Conservation (phyloP, 2,113 vertebrate species). For the Epinephelus lanceolatus region DNA sequence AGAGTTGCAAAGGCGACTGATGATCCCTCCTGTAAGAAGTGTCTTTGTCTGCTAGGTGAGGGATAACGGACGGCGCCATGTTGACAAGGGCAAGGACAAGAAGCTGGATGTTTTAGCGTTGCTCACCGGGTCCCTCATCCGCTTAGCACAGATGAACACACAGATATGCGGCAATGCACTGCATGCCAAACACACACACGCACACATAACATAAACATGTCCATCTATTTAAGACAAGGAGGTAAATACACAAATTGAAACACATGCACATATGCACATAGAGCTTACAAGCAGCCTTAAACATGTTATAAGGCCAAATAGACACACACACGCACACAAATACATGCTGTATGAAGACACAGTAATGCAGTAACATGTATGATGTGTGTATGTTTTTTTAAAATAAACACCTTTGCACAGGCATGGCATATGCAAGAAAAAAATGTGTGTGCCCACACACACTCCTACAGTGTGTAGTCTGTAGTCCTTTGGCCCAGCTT, state of each 20-base stretch:
- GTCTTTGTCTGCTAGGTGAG: slow-evolving; percentile 92
- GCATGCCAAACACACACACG: slow-evolving; percentile 28
- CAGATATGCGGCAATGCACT: slow-evolving; percentile 35
- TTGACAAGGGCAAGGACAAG: slow-evolving; percentile 94
- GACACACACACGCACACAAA: not conserved
- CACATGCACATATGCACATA: not conserved
- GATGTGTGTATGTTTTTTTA: not conserved
- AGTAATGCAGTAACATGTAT: not conserved
- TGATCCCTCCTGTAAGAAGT: slow-evolving; percentile 92
- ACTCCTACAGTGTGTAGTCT: slow-evolving; percentile 22
- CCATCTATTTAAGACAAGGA: slow-evolving; percentile 31
- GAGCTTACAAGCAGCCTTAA: not conserved
- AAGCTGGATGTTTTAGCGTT: slow-evolving; percentile 83
- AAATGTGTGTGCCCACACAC: not conserved
- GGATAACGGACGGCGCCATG: slow-evolving; percentile 91
- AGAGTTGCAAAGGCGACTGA: slow-evolving; percentile 97
- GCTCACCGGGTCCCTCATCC: slow-evolving; percentile 78
- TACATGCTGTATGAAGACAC: not conserved
- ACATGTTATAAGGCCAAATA: not conserved
- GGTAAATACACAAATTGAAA: slow-evolving; percentile 23
- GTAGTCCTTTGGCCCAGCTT: slow-evolving; percentile 35
- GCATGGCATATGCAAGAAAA: not conserved
- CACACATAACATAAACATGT: slow-evolving; percentile 11
- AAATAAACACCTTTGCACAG: not conserved
- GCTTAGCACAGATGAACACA: slow-evolving; percentile 63